Conservation (phyloP, 1,140 invertebrate species). For the Brachionus rotundiformis region DNA sequence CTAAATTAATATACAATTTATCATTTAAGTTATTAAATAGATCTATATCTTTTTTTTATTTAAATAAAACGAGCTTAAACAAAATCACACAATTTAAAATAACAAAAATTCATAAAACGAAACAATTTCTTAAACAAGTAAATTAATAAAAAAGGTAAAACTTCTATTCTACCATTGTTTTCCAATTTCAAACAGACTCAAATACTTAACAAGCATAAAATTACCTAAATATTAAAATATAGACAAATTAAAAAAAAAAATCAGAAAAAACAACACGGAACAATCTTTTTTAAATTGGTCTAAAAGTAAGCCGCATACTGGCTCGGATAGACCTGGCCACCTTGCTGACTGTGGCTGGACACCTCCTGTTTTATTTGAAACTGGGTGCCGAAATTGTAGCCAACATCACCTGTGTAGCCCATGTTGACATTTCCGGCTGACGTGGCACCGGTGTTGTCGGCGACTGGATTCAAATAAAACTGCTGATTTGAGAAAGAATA, state of each 20-base stretch:
- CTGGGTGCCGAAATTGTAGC: background rate
- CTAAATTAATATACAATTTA: too few species aligned
- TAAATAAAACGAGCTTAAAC: background rate
- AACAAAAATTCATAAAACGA: background rate
- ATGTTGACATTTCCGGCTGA: constrained; percentile 24
- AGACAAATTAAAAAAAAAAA: background rate
- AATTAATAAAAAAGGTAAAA: too few species aligned
- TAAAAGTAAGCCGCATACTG: constrained; percentile 41
- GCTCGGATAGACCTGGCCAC: background rate
- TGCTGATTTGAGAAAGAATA: background rate
- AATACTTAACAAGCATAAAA: background rate
- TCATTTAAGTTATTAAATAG: background rate
- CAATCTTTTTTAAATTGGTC: background rate
- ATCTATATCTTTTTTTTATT: background rate
- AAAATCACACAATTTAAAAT: background rate
- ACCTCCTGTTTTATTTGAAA: constrained; percentile 3
- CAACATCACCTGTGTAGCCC: background rate
- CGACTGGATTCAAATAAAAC: background rate
- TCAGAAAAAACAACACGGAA: background rate
- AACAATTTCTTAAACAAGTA: background rate
- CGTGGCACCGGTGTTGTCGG: background rate
- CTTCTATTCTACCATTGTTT: too few species aligned
- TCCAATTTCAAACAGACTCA: too few species aligned
- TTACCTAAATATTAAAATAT: background rate
- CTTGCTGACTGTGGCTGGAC: background rate